These are phyloP conservation scores for Prenolepis imparis DNA, from an alignment of 2,888 invertebrate species.

Conservation along the genomic window DNA sequence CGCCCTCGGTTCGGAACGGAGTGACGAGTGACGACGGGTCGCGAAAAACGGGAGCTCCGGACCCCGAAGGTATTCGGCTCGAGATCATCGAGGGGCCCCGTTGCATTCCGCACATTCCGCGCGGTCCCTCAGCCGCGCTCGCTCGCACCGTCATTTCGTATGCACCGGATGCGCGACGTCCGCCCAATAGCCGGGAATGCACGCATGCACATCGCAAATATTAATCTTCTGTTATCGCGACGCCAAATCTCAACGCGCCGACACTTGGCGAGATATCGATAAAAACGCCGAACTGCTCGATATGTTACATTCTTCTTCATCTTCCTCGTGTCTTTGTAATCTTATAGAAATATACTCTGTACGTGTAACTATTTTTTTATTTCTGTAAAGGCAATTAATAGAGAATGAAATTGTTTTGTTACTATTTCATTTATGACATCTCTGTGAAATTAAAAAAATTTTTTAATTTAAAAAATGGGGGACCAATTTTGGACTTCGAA, in stretches of 20 bases:
- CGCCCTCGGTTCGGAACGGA: background rate
- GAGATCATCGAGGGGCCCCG: constrained; percentile 61
- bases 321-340: background rate
- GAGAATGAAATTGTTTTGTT: background rate
- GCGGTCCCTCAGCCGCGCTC: constrained; percentile 41
- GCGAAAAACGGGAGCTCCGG: constrained; percentile 58
- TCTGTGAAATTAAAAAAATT: too few relatives aligned
- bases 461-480: too few relatives aligned
- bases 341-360: background rate
- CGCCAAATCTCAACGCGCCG: background rate
- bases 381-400: background rate
- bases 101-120: constrained; percentile 76
- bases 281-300: background rate
- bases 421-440: background rate
- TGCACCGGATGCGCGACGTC: constrained; percentile 38
- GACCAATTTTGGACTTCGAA: background rate
- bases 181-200: constrained; percentile 8
- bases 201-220: constrained; percentile 20
- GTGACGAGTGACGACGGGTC: constrained; percentile 36
- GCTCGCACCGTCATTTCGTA: constrained; percentile 45
- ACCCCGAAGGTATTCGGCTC: constrained; percentile 66
- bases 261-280: background rate
- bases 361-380: background rate
- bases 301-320: background rate
- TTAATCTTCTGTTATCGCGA: background rate